Evolutionary conservation across 2,113 vertebrate species (phyloP), one percentile per base, ranked within the genome.

Genomic region (Lepus americanus): DNA sequence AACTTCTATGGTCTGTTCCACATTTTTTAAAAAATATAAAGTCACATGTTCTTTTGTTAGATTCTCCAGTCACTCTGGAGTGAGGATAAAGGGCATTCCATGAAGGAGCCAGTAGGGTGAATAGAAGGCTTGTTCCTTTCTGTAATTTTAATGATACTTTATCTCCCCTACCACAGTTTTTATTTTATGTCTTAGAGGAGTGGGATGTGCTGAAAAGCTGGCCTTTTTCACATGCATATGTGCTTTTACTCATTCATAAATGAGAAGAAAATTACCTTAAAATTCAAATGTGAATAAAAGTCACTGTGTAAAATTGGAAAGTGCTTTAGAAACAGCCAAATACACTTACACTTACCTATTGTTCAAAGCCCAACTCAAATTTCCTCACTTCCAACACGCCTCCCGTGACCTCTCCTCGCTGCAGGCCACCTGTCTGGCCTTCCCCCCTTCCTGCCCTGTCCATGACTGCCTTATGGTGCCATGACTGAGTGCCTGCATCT

Each of bases 241-340:
- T 59, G 36, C 59, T 88, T 59, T 59, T 80, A 70, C 31, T 85
- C 67, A 77, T 82, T 67, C 69, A 74, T 66, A 76, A 4, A 14
- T 27, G 53, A 86, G 33, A 77, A 95, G 17, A 93, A 96, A 93
- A 84, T 81, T 70, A 92, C 55, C n/a, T 39, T 51, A 59, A 91
- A 93, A 87, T 73, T 87, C 64, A 94, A 79, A 4, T 73, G 61
- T 63, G 10, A 55, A 78, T 74, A 51, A 90, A 92, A 80, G 55
- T 7, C 49, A 87, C 33, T 64, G 5, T 78, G 27, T 93, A 90
- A 89, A 90, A 94, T 88, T 16, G 44, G 74, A 80, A 72, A 89
- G 31, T 81, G 20, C 27, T 67, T 73, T 51, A 69, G 63, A 92
- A 9, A 19, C 4, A 25, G 11, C 59, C 20, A 88, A 81, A 88